Evolutionary conservation across 1,140 invertebrate genomes (phyloP).

Genomic region (Leptinotarsa defecta): DNA sequence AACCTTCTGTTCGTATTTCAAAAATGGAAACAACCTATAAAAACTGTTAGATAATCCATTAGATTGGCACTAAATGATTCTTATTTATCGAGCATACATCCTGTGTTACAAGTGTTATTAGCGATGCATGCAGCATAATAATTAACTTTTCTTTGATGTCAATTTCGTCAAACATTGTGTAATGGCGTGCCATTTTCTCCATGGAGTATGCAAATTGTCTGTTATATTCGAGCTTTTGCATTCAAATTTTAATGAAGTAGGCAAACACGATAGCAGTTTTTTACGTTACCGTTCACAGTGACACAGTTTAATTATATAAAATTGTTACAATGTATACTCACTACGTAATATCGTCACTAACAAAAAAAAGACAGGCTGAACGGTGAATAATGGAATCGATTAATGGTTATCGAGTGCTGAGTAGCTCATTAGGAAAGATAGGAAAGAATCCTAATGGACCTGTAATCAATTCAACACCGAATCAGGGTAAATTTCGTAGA

Average conservation of each 20-base stretch:
- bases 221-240: background rate
- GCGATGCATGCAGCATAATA: background rate
- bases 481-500: too few species aligned
- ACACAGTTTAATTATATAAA: slow-evolving; percentile 6
- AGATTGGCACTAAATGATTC: background rate
- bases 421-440: too few species aligned
- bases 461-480: too few species aligned
- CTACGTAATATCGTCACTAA: slow-evolving; percentile 4
- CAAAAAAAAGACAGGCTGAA: background rate
- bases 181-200: slow-evolving; percentile 10
- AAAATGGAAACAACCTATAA: background rate
- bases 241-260: slow-evolving; percentile 15
- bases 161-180: slow-evolving; percentile 13
- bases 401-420: too few species aligned
- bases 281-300: background rate
- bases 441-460: too few species aligned
- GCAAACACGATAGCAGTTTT: background rate
- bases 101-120: background rate
- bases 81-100: background rate
- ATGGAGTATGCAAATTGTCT: background rate
- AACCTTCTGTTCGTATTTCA: background rate
- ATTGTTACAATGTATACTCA: background rate
- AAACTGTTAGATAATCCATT: slow-evolving; percentile 6
- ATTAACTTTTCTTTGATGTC: slow-evolving; percentile 13
- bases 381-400: background rate